These are phyloP conservation scores for Leucophenga varia DNA, from an alignment of 1,140 invertebrate genomes.

Conservation along the genomic window DNA sequence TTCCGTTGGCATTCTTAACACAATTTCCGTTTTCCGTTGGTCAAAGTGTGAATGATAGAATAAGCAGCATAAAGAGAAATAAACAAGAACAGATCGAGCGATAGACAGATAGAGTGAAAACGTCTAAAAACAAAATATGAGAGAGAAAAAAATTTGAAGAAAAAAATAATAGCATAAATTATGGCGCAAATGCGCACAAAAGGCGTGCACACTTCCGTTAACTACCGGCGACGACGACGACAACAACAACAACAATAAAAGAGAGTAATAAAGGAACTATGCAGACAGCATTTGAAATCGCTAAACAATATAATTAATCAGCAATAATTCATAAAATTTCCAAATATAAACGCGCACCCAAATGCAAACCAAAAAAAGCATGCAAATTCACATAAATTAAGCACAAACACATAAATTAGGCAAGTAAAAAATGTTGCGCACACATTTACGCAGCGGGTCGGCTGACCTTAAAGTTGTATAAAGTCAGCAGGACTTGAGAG, in stretches of 20 bases:
- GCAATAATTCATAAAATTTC: slow-evolving; percentile 40
- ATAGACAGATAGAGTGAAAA: too few species aligned
- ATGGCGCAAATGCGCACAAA: too few species aligned
- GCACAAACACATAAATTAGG: slow-evolving; percentile 32
- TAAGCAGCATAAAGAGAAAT: not conserved
- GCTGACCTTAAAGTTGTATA: too few species aligned
- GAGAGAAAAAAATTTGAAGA: too few species aligned
- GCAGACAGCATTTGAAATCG: slow-evolving; percentile 9
- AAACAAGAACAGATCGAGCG: too few species aligned
- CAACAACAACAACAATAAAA: too few species aligned
- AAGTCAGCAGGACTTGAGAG: too few species aligned
- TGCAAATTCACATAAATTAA: slow-evolving; percentile 28
- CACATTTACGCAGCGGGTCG: slow-evolving; percentile 10
- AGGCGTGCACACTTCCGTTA: too few species aligned
- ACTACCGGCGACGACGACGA: too few species aligned
- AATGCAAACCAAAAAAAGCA: slow-evolving; percentile 12
- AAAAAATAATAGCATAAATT: too few species aligned
- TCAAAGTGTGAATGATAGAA: slow-evolving; percentile 16
- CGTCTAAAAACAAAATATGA: too few species aligned
- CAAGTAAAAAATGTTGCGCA: slow-evolving; percentile 27
- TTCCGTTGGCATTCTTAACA: slow-evolving; percentile 32
- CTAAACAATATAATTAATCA: slow-evolving; percentile 37
- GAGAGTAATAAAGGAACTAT: too few species aligned
- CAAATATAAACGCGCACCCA: slow-evolving; percentile 24
- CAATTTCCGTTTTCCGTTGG: slow-evolving; percentile 22